Evolutionary conservation across 2,113 vertebrate species (phyloP), one percentile per base, ranked within the genome.

Genomic region (Neodontobutis hainanensis): DNA sequence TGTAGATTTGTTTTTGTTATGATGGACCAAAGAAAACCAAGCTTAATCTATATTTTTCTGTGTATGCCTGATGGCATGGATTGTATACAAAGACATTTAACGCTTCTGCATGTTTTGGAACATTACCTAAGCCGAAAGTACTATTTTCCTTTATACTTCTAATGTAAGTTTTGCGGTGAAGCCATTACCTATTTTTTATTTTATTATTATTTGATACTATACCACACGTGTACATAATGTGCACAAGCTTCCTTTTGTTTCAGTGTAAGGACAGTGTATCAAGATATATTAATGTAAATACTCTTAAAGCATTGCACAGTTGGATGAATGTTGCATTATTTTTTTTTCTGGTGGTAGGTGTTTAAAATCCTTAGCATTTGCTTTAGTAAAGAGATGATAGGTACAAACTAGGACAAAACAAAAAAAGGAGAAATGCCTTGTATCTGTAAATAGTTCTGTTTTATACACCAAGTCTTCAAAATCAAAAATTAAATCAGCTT

Each of bases 21-120:
- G 40, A 78, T 35, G 71, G 56, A 65, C 11, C n/a, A 63, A 50
- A 65, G 34, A 59, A 75, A 70, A 71, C 1, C 61, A 65, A 81
- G 70, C 47, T 46, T 36, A 34, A 57, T 56, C 3, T 49, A 16
- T 44, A n/a, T 48, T 48, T 53, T 61, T 38, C 34, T 45, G 15
- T 75, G 50, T 12, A 72, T 43, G 15, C 51, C 43, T 32, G 51
- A 43, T 65, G 65, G 48, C 55, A 66, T 38, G 53, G 53, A 56
- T 68, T 12, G 35, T 66, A 68, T 42, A 11, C 44, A 59, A 48
- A 38, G 11, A 43, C 40, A 53, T 34, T 5, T 40, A 48, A 45
- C 49, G 56, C 49, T 44, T 50, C 46, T 57, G 45, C 9, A 50
- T 61, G 8, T 62, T 27, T 8, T 36, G 42, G 12, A 19, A 27